Evolutionary conservation across 2,888 invertebrate genomes (phyloP).

Genomic region (Chaetoderma sp.): DNA sequence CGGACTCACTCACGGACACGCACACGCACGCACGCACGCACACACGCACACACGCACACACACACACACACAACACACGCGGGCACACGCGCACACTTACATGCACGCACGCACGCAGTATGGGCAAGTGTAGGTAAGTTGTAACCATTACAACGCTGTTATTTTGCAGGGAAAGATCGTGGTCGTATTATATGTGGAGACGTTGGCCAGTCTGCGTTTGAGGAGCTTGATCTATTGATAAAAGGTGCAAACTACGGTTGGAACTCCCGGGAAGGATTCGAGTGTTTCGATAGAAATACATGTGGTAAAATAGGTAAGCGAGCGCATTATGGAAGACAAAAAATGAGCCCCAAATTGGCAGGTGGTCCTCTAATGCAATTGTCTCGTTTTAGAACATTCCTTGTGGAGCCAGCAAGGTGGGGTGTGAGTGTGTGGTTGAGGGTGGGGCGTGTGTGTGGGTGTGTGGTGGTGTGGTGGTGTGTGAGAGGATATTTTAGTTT

Average conservation of each 20-base stretch:
- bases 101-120: too few relatives aligned
- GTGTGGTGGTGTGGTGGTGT: slow-evolving; percentile 2
- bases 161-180: slow-evolving; percentile 47
- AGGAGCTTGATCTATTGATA: slow-evolving; percentile 60
- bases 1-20: too few relatives aligned
- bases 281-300: slow-evolving; percentile 40
- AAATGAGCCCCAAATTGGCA: not conserved
- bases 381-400: not conserved
- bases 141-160: too few relatives aligned
- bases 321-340: too few relatives aligned
- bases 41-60: too few relatives aligned
- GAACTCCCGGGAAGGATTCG: slow-evolving; percentile 59
- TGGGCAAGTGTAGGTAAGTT: too few relatives aligned
- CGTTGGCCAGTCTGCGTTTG: slow-evolving; percentile 60
- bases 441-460: not conserved
- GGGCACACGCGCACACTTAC: too few relatives aligned
- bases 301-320: slow-evolving; percentile 30
- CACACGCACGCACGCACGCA: too few relatives aligned
- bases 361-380: not conserved
- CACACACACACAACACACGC: too few relatives aligned
- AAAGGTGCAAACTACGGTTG: slow-evolving; percentile 67
- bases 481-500: slow-evolving; percentile 7
- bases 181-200: slow-evolving; percentile 67
- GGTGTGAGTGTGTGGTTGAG: not conserved
- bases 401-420: not conserved